Conservation (phyloP, 2,797 vertebrate genomes). For the Melanotaenia nigrans region DNA sequence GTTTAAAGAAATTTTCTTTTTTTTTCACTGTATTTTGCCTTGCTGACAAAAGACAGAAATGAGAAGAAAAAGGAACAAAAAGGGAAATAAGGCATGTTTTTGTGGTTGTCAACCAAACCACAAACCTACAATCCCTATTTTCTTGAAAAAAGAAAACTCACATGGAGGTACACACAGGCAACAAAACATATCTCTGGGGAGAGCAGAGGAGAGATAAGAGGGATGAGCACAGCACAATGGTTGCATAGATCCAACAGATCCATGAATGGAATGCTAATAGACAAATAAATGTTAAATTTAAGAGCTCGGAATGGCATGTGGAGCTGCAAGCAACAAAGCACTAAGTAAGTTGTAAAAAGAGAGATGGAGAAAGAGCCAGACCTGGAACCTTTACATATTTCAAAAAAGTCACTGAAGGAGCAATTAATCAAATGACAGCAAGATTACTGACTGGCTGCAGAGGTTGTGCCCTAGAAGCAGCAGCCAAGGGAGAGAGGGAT, state of each 20-base stretch:
- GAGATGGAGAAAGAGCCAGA: neutral
- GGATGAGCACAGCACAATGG: neutral
- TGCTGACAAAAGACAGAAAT: neutral
- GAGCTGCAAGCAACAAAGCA: neutral
- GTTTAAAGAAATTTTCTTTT: neutral
- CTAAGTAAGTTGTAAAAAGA: neutral
- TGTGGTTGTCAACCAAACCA: neutral
- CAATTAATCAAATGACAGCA: constrained; percentile 27
- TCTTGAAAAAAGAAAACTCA: constrained; percentile 22
- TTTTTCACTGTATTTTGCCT: neutral
- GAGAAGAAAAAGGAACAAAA: neutral
- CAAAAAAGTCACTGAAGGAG: constrained; percentile 7
- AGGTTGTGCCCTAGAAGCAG: constrained; percentile 19
- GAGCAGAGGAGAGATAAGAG: neutral
- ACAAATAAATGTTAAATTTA: constrained; percentile 2
- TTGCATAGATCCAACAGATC: constrained; percentile 5
- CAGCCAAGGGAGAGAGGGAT: constrained; percentile 15
- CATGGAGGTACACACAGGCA: constrained; percentile 10
- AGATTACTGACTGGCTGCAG: constrained; percentile 28
- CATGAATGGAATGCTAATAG: constrained; percentile 19
- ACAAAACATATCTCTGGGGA: constrained; percentile 8
- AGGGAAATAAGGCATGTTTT: neutral
- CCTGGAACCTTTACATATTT: constrained; percentile 18
- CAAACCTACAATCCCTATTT: neutral
- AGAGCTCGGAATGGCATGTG: constrained; percentile 6